phyloP scores from a whole-genome alignment of 2,113 vertebrate species.

The Lagenorhynchus albirostris region DNA sequence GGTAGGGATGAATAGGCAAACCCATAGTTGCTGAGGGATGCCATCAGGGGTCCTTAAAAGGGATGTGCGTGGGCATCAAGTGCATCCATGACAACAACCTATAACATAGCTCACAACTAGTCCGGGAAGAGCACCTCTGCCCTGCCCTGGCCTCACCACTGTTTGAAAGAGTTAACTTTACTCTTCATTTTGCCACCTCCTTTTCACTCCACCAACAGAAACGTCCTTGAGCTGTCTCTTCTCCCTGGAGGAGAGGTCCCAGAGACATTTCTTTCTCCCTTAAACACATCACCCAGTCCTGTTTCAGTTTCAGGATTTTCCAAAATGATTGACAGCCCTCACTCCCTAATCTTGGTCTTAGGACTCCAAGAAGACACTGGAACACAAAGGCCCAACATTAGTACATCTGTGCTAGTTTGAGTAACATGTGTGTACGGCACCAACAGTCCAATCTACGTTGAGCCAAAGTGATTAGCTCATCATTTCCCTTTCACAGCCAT shows the following conservation, averaged over 20 bases:
- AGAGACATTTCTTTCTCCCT: constrained; percentile 12
- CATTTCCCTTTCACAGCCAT: neutral
- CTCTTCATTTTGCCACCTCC: neutral
- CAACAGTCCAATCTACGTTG: neutral
- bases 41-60: neutral
- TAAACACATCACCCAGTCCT: neutral
- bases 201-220: neutral
- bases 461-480: constrained; percentile 13
- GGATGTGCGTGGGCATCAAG: neutral
- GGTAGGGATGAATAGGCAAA: neutral
- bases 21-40: neutral
- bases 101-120: neutral
- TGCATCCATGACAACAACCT: neutral
- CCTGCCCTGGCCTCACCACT: neutral
- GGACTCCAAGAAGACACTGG: neutral
- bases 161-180: neutral
- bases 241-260: neutral
- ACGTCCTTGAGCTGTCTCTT: neutral
- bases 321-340: neutral
- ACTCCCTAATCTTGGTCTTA: neutral
- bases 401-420: neutral
- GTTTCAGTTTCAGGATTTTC: neutral
- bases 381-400: neutral
- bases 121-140: neutral
- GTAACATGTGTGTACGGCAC: neutral